phyloP scores from a whole-genome alignment of 2,113 vertebrate species.

The Meriones unguiculatus region DNA sequence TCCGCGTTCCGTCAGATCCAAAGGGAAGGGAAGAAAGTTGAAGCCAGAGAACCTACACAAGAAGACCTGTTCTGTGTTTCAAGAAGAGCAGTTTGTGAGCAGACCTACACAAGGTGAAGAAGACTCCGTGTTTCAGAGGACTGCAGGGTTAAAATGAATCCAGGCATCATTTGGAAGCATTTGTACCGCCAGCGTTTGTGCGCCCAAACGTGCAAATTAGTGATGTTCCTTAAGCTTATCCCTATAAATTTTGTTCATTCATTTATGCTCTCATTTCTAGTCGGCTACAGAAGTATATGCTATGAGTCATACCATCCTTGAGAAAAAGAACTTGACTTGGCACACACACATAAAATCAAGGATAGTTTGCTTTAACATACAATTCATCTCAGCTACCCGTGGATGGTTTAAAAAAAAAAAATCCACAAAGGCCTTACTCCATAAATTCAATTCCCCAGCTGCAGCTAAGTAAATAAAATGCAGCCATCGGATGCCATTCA shows the following conservation, averaged over 20 bases:
- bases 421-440: not conserved
- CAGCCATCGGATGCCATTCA: not conserved
- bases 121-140: not conserved
- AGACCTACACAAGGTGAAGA: not conserved
- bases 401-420: not conserved
- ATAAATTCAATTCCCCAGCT: not conserved
- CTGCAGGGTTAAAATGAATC: constrained; percentile 5
- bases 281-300: not conserved
- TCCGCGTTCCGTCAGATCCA: not conserved
- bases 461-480: not conserved
- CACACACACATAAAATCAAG: not conserved
- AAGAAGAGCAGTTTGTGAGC: not conserved
- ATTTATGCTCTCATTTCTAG: not conserved
- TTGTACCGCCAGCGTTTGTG: not conserved
- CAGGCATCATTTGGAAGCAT: not conserved
- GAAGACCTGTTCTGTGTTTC: not conserved
- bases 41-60: not conserved
- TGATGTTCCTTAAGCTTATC: not conserved
- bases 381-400: not conserved
- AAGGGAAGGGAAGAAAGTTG: not conserved
- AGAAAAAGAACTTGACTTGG: constrained; percentile 31
- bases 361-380: constrained; percentile 27
- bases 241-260: not conserved
- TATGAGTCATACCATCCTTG: not conserved
- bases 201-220: not conserved